Percentiles rank a stretch among this genome's conserved stretches.
Evolutionary conservation across 2,113 vertebrate genomes (phyloP).

Genomic region (Rynchops niger): DNA sequence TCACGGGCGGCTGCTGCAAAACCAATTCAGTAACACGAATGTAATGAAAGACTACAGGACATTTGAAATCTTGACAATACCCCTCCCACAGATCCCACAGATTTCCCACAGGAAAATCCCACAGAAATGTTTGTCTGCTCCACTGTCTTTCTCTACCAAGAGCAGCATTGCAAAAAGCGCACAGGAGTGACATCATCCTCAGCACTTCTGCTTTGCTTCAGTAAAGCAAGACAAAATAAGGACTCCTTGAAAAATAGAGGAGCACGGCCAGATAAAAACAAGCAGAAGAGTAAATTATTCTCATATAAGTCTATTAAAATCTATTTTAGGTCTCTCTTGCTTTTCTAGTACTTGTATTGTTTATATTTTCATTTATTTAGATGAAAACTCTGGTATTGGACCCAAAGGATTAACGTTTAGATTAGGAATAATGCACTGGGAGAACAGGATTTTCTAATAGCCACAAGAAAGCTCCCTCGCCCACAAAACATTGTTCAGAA

Average conservation of each 20-base stretch:
- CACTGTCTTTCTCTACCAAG: background rate
- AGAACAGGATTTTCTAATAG: background rate
- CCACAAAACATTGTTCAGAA: background rate
- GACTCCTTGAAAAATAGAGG: background rate
- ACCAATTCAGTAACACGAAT: background rate
- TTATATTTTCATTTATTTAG: background rate
- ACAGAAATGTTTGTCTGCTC: background rate
- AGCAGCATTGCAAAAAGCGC: background rate
- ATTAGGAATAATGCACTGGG: background rate
- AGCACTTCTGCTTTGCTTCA: background rate
- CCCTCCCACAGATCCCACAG: background rate
- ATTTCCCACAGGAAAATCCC: background rate
- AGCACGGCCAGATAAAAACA: background rate
- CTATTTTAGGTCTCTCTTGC: background rate
- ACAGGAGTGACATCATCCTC: background rate
- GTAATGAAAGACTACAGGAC: background rate
- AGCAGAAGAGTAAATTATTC: background rate
- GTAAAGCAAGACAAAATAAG: background rate
- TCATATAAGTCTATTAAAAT: background rate
- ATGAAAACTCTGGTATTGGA: background rate
- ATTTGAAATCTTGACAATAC: background rate
- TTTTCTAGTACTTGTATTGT: background rate
- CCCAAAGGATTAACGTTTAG: background rate
- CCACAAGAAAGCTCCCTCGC: background rate
- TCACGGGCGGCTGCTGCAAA: background rate